Percentiles rank a stretch among this genome's conserved stretches.
Conservation (phyloP, 2,888 invertebrate species). For the Melanotus villosus region DNA sequence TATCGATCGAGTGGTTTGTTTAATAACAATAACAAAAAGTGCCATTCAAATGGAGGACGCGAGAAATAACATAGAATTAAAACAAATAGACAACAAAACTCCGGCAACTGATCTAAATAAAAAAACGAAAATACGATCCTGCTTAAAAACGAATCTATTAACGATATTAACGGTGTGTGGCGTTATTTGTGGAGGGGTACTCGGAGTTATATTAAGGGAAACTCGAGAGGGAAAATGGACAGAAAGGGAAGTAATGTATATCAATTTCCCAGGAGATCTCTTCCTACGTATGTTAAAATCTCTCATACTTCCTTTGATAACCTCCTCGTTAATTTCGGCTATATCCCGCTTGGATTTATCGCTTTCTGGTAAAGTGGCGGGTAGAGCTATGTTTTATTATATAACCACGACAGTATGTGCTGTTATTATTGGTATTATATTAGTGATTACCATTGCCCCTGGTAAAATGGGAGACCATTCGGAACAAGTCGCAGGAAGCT, state of each 20-base stretch:
- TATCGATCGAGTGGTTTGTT: no score
- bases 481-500: slow-evolving; percentile 43
- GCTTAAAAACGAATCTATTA: slow-evolving; percentile 68
- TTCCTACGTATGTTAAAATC: slow-evolving; percentile 82
- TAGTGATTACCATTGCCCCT: slow-evolving; percentile 78
- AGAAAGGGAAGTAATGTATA: slow-evolving; percentile 77
- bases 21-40: not conserved
- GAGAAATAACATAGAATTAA: not conserved
- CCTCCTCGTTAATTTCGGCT: slow-evolving; percentile 78
- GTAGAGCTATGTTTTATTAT: slow-evolving; percentile 78
- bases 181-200: slow-evolving; percentile 69
- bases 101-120: no score
- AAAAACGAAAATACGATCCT: slow-evolving; percentile 39
- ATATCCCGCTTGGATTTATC: slow-evolving; percentile 79
- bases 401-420: slow-evolving; percentile 78
- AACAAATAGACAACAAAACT: not conserved
- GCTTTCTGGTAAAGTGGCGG: slow-evolving; percentile 78
- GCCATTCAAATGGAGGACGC: not conserved
- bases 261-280: slow-evolving; percentile 79
- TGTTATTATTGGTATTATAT: slow-evolving; percentile 79
- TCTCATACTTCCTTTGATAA: slow-evolving; percentile 80
- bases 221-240: slow-evolving; percentile 68
- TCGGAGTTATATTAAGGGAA: slow-evolving; percentile 69
- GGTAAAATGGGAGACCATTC: slow-evolving; percentile 63
- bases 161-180: slow-evolving; percentile 74